phyloP scores from a whole-genome alignment of 1,140 invertebrate species.

The Ceratitis capitata region DNA sequence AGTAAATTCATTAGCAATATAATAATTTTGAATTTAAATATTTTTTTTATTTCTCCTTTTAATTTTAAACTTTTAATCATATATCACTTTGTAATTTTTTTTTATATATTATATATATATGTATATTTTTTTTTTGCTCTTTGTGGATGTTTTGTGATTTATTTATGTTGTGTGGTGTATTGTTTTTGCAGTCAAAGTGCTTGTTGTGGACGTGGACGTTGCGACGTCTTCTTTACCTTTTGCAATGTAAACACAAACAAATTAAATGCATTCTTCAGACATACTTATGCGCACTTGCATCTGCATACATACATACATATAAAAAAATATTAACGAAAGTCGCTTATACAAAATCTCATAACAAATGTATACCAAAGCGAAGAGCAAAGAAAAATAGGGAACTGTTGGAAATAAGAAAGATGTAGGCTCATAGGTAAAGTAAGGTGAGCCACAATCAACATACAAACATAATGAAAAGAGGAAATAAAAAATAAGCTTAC shows the following conservation, averaged over 20 bases:
- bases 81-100: background rate
- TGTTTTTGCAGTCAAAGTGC: background rate
- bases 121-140: too few relatives aligned
- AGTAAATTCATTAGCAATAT: constrained; percentile 7
- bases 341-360: background rate
- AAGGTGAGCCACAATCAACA: too few relatives aligned
- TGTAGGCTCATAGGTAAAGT: too few relatives aligned
- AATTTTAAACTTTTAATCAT: too few relatives aligned
- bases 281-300: background rate
- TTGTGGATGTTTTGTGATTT: too few relatives aligned
- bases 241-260: constrained; percentile 52
- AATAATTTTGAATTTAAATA: background rate
- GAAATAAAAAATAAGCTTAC: too few relatives aligned
- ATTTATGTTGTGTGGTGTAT: too few relatives aligned
- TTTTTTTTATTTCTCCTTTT: background rate
- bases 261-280: constrained; percentile 51
- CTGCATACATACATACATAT: background rate
- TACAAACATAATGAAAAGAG: too few relatives aligned
- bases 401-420: too few relatives aligned
- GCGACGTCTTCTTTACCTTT: constrained; percentile 41
- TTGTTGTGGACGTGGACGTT: background rate
- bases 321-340: background rate
- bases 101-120: too few relatives aligned
- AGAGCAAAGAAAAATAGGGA: background rate
- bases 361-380: too few relatives aligned